Evolutionary conservation across 1,140 invertebrate species (phyloP).

Genomic region (Cotesia glomerata): DNA sequence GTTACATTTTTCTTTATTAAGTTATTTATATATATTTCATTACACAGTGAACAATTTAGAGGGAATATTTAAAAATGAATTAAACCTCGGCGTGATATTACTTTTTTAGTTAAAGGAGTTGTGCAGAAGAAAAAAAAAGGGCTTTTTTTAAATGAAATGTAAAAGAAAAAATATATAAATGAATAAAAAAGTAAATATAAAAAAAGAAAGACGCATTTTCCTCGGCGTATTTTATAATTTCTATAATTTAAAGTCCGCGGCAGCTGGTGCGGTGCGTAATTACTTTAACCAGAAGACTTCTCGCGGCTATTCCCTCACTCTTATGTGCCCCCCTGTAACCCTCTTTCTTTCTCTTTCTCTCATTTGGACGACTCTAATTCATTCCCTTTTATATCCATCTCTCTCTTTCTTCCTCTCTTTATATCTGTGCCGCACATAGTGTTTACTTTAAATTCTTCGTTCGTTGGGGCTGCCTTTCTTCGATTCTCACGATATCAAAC

Average conservation of each 20-base stretch:
- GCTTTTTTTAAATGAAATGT: neutral
- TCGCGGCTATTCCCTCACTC: conserved; percentile 2
- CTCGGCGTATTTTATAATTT: conserved; percentile 59
- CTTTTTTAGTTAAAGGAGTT: neutral
- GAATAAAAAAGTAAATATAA: conserved; percentile 27
- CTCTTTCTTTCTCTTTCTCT: conserved; percentile 13
- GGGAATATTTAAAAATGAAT: neutral
- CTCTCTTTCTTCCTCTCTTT: conserved; percentile 6
- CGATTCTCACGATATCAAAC: conserved; percentile 33
- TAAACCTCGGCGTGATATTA: neutral
- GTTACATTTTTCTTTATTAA: no score
- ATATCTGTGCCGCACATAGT: conserved; percentile 9
- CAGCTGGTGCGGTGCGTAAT: conserved; percentile 62
- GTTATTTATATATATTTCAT: no score
- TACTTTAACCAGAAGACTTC: conserved; percentile 62
- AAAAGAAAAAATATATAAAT: conserved; percentile 15
- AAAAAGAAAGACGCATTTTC: conserved; percentile 35
- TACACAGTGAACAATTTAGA: no score
- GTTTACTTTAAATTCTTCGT: conserved; percentile 31
- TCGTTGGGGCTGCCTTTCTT: conserved; percentile 20
- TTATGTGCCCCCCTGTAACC: neutral
- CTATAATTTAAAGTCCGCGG: conserved; percentile 64
- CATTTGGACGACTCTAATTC: conserved; percentile 14
- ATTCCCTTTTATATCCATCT: conserved; percentile 15
- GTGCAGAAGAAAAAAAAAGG: conserved; percentile 15